Evolutionary conservation across 2,797 vertebrate species (phyloP), one percentile per base, ranked within the genome.

Genomic region (Strix occidentalis): DNA sequence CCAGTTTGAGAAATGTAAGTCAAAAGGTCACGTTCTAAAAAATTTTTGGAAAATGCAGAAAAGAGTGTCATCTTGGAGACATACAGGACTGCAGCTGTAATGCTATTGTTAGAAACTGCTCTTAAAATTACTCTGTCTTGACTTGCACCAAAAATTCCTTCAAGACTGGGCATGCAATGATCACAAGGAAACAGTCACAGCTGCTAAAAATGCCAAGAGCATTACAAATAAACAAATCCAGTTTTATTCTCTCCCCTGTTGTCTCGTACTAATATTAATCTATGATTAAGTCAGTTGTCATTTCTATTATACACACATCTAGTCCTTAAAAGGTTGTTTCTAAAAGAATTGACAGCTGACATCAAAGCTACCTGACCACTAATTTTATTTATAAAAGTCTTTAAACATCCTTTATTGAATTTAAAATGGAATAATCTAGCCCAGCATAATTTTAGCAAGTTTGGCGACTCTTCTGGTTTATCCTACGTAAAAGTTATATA

Each of bases 191-290:
- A 89, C 43, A 43, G 78, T 56, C 86, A 78, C 93, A 96, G 96
- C 96, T 97, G 94, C 95, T 97, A 95, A 97, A 94, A 95, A 96
- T 97, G 95, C 94, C 95, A 97, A 71, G 39, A 95, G 92, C 82
- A 95, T 95, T 92, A 96, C 94, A 96, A 94, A 95, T 41, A 93
- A 90, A 78, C 79, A 96, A 94, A 76, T 54, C 63, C 58, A 41
- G 37, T 61, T 77, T 72, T 72, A 87, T 74, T 94, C 57, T 85
- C 56, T 81, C 57, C 58, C 57, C 37, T 33, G 60, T 21, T 89
- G 39, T 48, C 76, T 84, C 8, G 4, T 51, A 84, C 92, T 94
- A 95, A 88, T 79, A 96, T 93, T 94, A 92, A 93, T 90, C 72
- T 76, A 31, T 81, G 50, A 95, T 93, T 91, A 93, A 93, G 82